Evolutionary conservation across 2,888 invertebrate species (phyloP).

Genomic region (Troides aeacus): DNA sequence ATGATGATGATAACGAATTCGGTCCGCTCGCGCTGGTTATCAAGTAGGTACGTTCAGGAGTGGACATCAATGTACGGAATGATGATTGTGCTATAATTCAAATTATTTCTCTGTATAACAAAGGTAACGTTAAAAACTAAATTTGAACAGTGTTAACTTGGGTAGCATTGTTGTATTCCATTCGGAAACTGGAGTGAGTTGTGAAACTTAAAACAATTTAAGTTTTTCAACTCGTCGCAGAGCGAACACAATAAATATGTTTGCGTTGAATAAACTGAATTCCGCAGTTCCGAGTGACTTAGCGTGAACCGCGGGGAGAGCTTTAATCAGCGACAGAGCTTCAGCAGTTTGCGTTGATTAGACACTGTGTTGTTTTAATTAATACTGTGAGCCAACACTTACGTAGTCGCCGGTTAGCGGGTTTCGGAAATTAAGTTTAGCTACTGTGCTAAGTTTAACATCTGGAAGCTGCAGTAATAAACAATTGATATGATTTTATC

Average conservation of each 20-base stretch:
- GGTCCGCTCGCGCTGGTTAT: too few species aligned
- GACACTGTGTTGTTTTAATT: conserved; percentile 28
- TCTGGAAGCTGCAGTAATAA: not conserved
- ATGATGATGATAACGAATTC: too few species aligned
- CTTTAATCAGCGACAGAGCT: conserved; percentile 29
- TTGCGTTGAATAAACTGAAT: conserved; percentile 15
- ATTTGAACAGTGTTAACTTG: too few species aligned
- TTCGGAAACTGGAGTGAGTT: not conserved
- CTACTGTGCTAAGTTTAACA: not conserved
- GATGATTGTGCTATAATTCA: too few species aligned
- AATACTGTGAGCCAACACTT: conserved; percentile 20
- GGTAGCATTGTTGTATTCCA: too few species aligned
- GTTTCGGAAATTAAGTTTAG: conserved; percentile 9
- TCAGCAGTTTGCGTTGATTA: conserved; percentile 26
- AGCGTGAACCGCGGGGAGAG: conserved; percentile 20
- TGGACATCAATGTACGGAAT: too few species aligned
- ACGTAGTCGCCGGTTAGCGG: not conserved
- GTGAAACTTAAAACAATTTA: conserved; percentile 25
- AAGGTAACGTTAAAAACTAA: too few species aligned
- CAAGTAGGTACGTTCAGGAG: too few species aligned
- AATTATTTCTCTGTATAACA: too few species aligned
- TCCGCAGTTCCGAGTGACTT: conserved; percentile 26
- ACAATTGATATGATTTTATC: too few species aligned
- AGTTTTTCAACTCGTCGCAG: conserved; percentile 24
- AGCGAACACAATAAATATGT: conserved; percentile 22